These are phyloP conservation scores for Falco punctatus DNA, from an alignment of 2,113 vertebrate genomes.

Conservation along the genomic window DNA sequence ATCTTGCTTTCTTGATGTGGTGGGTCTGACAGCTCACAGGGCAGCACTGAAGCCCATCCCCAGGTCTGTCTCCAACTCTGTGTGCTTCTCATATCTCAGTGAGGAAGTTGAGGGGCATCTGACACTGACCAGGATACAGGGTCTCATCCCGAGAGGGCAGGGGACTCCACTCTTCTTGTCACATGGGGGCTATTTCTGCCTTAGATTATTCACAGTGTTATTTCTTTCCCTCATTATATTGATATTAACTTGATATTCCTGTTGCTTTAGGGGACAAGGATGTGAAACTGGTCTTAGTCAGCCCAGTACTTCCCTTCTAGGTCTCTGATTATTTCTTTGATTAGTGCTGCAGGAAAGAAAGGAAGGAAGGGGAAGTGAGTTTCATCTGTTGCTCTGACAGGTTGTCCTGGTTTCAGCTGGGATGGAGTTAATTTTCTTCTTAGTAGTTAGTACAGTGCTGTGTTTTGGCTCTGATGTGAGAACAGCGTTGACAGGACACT, in stretches of 20 bases:
- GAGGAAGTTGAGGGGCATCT: accelerated
- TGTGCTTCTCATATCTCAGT: background rate
- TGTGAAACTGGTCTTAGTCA: background rate
- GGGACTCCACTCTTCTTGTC: background rate
- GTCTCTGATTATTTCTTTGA: background rate
- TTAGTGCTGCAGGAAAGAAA: background rate
- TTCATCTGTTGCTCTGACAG: background rate
- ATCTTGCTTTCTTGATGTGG: background rate
- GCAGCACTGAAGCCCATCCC: background rate
- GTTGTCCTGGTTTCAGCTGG: too few relatives aligned
- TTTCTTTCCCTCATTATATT: background rate
- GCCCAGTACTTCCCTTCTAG: background rate
- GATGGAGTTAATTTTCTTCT: too few relatives aligned
- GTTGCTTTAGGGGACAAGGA: background rate
- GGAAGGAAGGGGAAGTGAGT: background rate
- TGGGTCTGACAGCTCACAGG: background rate
- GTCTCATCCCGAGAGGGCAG: background rate
- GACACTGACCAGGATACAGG: background rate
- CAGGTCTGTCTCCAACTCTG: background rate
- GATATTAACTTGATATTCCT: background rate
- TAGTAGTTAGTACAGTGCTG: too few relatives aligned
- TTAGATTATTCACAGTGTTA: background rate
- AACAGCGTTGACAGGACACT: too few relatives aligned
- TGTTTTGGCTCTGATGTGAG: too few relatives aligned
- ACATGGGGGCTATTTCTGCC: background rate